Conservation (phyloP, 2,797 vertebrate species). For the Gambusia yucatana region DNA sequence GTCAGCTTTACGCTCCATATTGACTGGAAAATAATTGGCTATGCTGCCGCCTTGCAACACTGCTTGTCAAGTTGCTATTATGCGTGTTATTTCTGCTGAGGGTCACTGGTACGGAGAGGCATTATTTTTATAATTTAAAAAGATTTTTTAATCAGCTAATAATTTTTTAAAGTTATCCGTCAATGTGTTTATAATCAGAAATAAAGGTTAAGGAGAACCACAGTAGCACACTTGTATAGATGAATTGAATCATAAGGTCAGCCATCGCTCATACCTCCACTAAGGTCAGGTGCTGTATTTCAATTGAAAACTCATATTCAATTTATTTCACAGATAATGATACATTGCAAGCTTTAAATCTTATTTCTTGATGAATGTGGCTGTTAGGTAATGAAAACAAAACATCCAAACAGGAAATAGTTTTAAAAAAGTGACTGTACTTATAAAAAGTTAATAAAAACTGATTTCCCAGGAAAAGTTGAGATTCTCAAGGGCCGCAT, state of each 20-base stretch:
- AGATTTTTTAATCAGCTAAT: background rate
- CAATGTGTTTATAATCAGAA: background rate
- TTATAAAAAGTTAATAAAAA: background rate
- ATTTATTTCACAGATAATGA: background rate
- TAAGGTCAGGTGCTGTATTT: background rate
- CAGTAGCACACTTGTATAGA: background rate
- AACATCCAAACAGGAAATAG: background rate
- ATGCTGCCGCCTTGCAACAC: background rate
- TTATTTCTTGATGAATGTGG: background rate
- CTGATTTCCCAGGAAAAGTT: background rate
- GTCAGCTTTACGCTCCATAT: background rate
- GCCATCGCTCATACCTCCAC: background rate
- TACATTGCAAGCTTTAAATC: background rate
- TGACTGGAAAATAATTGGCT: conserved; percentile 3
- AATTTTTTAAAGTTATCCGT: background rate
- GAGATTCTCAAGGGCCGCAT: conserved; percentile 6
- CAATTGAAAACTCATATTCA: background rate
- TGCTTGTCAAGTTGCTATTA: background rate
- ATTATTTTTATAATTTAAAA: background rate
- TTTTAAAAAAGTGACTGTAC: background rate
- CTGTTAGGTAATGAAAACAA: background rate
- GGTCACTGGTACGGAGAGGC: background rate
- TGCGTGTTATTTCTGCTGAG: background rate
- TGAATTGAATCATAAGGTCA: background rate
- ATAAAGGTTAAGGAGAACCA: background rate